Base-by-base conservation (phyloP, 1,140 invertebrate genomes). In the Eulimnadia texana region DNA sequence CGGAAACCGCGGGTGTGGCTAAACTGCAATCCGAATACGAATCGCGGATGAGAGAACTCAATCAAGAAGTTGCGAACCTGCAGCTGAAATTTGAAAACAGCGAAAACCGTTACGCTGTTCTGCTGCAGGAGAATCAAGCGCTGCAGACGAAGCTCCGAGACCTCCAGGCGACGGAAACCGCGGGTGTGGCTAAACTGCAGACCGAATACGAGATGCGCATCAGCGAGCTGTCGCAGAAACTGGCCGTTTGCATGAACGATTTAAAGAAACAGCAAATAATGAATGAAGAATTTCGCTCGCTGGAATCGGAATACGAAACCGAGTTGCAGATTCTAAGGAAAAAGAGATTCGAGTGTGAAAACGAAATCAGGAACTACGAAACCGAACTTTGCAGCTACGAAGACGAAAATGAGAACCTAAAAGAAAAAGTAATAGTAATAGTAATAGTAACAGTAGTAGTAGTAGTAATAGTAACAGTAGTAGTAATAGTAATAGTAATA, bases 341-440 rank as follows among this genome's bases (percentile, higher is more conserved):
- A 57, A 63, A 54, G 49, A 61, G 9, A 3, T 61, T 11, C 16
- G 53, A 59, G 11, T 6, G 13, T 61, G 22, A 42, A 57, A 13
- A 65, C 63, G 27, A 53, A 61, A 9, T 63, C 66, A 50, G 55
- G 66, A 50, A 49, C 63, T 10, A 50, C 56, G 1, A 62, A 58
- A 22, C 62, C 63, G 16, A 65, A 54, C 23, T 50, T 60, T 9
- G 50, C 27, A 27, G 49, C 33, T 19, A 16, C 20, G 51, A 61
- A 28, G 70, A 70, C 24, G 53, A 72, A 1, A 70, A 64, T n/a
- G 67, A 70, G 3, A 71, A 76, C 20, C 63, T 75, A 1, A 68
- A 75, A 24, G 69, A 70, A 1, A 70, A 74, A 13, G 53, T 75
- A 2, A 69, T 71, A 27, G 70, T 75, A 28, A 63, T 71, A 9